Percentiles rank a stretch among this genome's conserved stretches.
Evolutionary conservation across 2,888 invertebrate species (phyloP).

Genomic region (Meganola albula): DNA sequence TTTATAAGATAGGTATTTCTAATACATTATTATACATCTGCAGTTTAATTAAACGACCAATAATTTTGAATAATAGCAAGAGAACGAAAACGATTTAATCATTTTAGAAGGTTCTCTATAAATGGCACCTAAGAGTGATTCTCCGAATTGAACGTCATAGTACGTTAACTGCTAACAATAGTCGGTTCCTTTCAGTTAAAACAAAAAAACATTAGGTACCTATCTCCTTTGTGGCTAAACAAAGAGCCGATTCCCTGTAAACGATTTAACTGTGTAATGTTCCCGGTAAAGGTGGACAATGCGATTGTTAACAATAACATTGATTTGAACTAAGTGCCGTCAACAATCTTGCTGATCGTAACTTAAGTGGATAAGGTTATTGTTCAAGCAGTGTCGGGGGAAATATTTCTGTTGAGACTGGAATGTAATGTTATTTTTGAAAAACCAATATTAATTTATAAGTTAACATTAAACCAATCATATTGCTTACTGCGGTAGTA

Average conservation of each 20-base stretch:
- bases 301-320: constrained; percentile 45
- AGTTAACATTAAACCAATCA: too few species aligned
- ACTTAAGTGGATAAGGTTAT: constrained; percentile 8
- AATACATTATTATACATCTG: too few species aligned
- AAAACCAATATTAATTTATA: too few species aligned
- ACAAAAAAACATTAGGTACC: constrained; percentile 26
- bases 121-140: constrained; percentile 25
- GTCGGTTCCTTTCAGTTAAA: constrained; percentile 37
- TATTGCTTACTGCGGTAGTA: too few species aligned
- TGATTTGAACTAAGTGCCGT: constrained; percentile 27
- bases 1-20: too few species aligned
- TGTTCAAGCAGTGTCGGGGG: not conserved
- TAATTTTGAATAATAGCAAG: too few species aligned
- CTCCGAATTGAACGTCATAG: constrained; percentile 34
- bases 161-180: constrained; percentile 46
- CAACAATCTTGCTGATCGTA: constrained; percentile 10
- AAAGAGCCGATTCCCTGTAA: constrained; percentile 58
- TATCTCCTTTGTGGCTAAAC: constrained; percentile 56
- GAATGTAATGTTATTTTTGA: too few species aligned
- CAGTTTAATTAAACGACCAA: too few species aligned
- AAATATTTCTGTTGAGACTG: too few species aligned
- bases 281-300: constrained; percentile 57
- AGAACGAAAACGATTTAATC: too few species aligned
- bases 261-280: constrained; percentile 43
- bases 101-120: constrained; percentile 21